Conservation (phyloP, 2,888 invertebrate genomes). For the Thereva unica region DNA sequence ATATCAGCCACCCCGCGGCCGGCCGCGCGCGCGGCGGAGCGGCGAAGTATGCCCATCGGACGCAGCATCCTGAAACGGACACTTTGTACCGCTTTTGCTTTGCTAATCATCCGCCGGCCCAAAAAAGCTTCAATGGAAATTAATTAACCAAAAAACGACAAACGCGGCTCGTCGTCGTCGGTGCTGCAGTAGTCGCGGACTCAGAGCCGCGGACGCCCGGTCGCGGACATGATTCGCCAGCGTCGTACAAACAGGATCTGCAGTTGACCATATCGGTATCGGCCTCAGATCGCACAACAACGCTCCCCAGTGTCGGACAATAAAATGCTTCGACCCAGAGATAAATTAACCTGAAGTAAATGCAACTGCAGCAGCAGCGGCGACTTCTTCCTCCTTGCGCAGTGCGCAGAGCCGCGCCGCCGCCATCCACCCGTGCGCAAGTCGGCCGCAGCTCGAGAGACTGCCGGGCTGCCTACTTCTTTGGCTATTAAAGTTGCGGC, state of each 20-base stretch:
- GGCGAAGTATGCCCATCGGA: slow-evolving; percentile 14
- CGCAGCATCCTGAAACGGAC: slow-evolving; percentile 16
- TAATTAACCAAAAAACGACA: slow-evolving; percentile 37
- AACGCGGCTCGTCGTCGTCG: slow-evolving; percentile 7
- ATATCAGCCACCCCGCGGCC: slow-evolving; percentile 29
- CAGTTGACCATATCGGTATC: slow-evolving; percentile 29
- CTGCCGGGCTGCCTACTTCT: slow-evolving; percentile 27
- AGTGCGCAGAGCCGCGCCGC: background rate
- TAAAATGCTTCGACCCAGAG: slow-evolving; percentile 32
- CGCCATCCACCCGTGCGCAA: background rate
- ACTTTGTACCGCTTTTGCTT: slow-evolving; percentile 18
- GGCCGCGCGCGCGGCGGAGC: slow-evolving; percentile 4
- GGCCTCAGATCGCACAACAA: slow-evolving; percentile 13
- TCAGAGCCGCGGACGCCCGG: background rate
- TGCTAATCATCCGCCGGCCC: slow-evolving; percentile 19
- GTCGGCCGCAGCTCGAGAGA: background rate
- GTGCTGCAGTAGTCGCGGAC: background rate
- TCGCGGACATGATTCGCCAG: background rate
- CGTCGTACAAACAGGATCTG: slow-evolving; percentile 27
- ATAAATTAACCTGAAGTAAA: slow-evolving; percentile 32
- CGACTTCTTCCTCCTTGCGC: slow-evolving; percentile 26
- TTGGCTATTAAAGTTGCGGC: slow-evolving; percentile 23
- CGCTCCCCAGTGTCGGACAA: slow-evolving; percentile 33
- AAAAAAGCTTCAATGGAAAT: slow-evolving; percentile 32
- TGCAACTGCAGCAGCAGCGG: slow-evolving; percentile 25